phyloP scores from a whole-genome alignment of 2,113 vertebrate genomes.

The Mustelus asterias region DNA sequence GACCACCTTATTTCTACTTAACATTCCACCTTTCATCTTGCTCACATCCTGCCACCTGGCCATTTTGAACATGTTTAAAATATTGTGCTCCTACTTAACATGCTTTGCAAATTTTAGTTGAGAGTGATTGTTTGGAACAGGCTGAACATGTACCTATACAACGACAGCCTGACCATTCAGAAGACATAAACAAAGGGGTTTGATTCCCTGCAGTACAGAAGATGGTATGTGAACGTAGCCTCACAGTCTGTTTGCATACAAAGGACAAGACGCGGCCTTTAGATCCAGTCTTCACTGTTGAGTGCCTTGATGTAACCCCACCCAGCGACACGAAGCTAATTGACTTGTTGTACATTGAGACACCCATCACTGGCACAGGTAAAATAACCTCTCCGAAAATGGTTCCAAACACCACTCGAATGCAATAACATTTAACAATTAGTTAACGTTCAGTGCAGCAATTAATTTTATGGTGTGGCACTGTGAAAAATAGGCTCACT shows the following conservation, averaged over 20 bases:
- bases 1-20: not conserved
- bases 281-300: not conserved
- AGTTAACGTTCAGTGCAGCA: not conserved
- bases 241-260: not conserved
- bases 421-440: not conserved
- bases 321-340: not conserved
- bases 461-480: not conserved
- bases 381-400: not conserved
- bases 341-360: not conserved
- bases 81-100: not conserved
- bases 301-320: not conserved
- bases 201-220: not conserved
- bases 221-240: not conserved
- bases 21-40: not conserved
- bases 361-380: not conserved
- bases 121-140: not conserved
- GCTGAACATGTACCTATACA: not conserved
- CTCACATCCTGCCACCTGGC: not conserved
- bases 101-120: not conserved
- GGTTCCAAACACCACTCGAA: not conserved
- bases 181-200: not conserved
- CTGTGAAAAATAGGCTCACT: not conserved
- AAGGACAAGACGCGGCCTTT: not conserved
- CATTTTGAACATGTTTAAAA: not conserved
- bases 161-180: not conserved